Evolutionary conservation across 30 jellyfish, hydroid and myxozoan genomes (phyloP).

Genomic region (Catostylus mosaicus): DNA sequence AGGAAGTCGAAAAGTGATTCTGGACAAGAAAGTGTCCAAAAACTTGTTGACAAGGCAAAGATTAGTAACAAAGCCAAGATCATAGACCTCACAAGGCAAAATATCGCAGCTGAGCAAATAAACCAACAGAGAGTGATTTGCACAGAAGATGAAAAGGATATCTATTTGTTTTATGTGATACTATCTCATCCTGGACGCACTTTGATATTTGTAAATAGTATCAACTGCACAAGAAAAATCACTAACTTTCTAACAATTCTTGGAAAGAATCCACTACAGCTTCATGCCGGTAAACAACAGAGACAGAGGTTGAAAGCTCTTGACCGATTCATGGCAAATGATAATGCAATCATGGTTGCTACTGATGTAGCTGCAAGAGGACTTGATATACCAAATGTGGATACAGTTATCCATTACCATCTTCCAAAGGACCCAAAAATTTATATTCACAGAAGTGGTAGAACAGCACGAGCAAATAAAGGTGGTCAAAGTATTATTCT

Average conservation of each 20-base stretch:
- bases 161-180: constrained; percentile 61
- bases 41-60: constrained; percentile 69
- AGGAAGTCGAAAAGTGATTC: constrained; percentile 9
- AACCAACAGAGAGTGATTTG: constrained; percentile 77
- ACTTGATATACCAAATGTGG: constrained; percentile 89
- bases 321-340: constrained; percentile 60
- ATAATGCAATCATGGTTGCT: constrained; percentile 77
- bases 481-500: constrained; percentile 79
- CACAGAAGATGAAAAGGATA: constrained; percentile 84
- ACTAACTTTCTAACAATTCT: constrained; percentile 63
- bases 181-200: constrained; percentile 90
- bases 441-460: constrained; percentile 93
- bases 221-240: constrained; percentile 69
- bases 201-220: constrained; percentile 83
- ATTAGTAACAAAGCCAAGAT: constrained; percentile 74
- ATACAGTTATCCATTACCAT: constrained; percentile 84
- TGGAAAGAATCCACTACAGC: constrained; percentile 76
- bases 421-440: constrained; percentile 93
- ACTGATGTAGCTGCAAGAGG: constrained; percentile 99
- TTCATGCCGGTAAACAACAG: constrained; percentile 95
- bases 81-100: constrained; percentile 80
- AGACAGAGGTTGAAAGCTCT: constrained; percentile 84
- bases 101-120: constrained; percentile 87
- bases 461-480: constrained; percentile 92
- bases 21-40: constrained; percentile 54